Base-by-base conservation (phyloP, 2,888 invertebrate genomes). In the Oscheius sp. region DNA sequence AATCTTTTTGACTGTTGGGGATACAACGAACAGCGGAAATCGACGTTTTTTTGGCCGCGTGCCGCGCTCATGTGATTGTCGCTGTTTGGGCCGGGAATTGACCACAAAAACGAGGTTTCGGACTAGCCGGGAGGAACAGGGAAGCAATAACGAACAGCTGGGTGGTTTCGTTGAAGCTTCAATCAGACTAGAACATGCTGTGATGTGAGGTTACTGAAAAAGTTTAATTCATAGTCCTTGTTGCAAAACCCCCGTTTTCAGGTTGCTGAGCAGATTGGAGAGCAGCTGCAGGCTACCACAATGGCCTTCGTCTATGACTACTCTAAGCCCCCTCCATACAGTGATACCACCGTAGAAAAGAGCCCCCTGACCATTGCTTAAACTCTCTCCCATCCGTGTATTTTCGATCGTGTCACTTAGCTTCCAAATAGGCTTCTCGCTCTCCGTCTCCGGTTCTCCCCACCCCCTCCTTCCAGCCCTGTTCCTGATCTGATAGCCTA, bases 271-370 rank as follows among this genome's bases (percentile, higher is more conserved):
- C 83, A 87, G 70, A 88, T 88, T 68, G 83, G 85, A n/a, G 85
- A 86, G 73, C 88, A 88, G 74, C 85, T 88, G 11, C 80, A 82
- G 62, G 82, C 85, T 33, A 88, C 88, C 3, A 79, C 84, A 2
- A 68, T 68, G 42, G 88, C 88, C 5, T 88, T 88, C 82, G 81
- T 84, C 55, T 88, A 85, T 80, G 86, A 87, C 42, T 88, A 88
- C 76, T 81, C 86, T 33, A 85, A 85, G 60, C 88, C 88, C 21
- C 88, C 88, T 51, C 79, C 86, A 60, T 87, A 85, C 37, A 53
- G 42, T n/a, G 68, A 74, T 21, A 21, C 21, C n/a, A 74, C 68
- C 21, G 68, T 68, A 2, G 74, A 74, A 68, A 74, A 74, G 65
- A 57, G 51, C 11, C 73, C 73, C 48, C 53, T 73, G 35, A 73